Conservation (phyloP, 2,113 vertebrate species). For the Notothenia coriiceps region DNA sequence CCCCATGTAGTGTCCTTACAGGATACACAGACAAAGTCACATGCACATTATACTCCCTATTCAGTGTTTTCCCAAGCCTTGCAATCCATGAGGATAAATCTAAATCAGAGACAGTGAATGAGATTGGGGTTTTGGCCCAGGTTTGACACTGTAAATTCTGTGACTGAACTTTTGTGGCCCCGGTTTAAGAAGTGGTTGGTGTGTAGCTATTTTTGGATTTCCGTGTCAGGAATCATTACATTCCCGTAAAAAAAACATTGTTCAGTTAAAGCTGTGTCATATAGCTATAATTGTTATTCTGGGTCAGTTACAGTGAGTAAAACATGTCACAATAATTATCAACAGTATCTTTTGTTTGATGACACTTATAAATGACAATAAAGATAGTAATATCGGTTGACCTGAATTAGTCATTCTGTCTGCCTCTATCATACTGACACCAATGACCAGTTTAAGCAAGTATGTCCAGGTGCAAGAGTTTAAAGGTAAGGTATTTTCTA, state of each 20-base stretch:
- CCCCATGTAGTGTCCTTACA: constrained; percentile 36
- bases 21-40: constrained; percentile 25
- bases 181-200: not conserved
- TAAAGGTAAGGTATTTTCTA: constrained; percentile 35
- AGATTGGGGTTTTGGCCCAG: not conserved
- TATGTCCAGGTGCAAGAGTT: constrained; percentile 35
- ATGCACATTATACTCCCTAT: not conserved
- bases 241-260: not conserved
- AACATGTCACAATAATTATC: constrained; percentile 1
- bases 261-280: not conserved
- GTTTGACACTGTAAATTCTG: not conserved
- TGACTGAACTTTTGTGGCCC: not conserved
- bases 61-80: constrained; percentile 8
- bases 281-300: too few species aligned
- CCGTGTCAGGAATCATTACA: not conserved
- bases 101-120: constrained; percentile 9
- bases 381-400: constrained; percentile 13
- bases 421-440: constrained; percentile 25
- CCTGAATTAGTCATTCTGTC: constrained; percentile 28
- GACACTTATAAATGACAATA: constrained; percentile 14
- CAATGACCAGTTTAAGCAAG: constrained; percentile 6
- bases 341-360: not conserved
- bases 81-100: constrained; percentile 11
- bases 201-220: constrained; percentile 4
- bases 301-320: not conserved